Percentiles rank a stretch among this genome's conserved stretches.
These are phyloP conservation scores for Hycleus cichorii DNA, from an alignment of 1,140 invertebrate genomes.

Conservation along the genomic window DNA sequence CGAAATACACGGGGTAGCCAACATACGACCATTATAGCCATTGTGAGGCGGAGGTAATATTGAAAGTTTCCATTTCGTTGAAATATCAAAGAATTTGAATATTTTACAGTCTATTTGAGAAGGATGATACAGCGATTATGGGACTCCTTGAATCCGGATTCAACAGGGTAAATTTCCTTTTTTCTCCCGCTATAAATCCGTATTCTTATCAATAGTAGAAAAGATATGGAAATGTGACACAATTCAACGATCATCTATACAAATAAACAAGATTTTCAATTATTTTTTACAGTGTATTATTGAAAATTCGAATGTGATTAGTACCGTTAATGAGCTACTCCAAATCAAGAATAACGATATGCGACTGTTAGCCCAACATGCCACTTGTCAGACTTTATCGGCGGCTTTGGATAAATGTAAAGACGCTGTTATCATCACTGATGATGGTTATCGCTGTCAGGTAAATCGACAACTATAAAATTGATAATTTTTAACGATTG, in stretches of 20 bases:
- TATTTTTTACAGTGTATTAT: constrained; percentile 52
- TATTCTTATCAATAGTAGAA: no score
- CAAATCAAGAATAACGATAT: constrained; percentile 63
- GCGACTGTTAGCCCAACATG: constrained; percentile 54
- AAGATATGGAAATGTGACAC: no score
- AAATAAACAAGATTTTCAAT: no score
- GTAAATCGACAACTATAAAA: constrained; percentile 42
- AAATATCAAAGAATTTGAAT: constrained; percentile 2
- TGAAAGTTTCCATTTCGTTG: neutral
- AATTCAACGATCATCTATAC: no score
- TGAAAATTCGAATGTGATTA: constrained; percentile 59
- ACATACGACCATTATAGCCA: constrained; percentile 59
- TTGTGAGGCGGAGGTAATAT: constrained; percentile 63
- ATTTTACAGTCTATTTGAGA: constrained; percentile 61
- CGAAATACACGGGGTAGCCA: constrained; percentile 57
- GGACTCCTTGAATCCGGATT: constrained; percentile 63
- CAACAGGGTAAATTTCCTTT: constrained; percentile 54
- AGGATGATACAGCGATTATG: constrained; percentile 58
- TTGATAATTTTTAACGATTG: no score
- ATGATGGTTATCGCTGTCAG: constrained; percentile 75
- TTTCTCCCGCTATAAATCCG: neutral
- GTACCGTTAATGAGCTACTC: constrained; percentile 65
- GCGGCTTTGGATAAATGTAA: constrained; percentile 75
- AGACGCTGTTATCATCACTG: constrained; percentile 82
- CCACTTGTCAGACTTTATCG: constrained; percentile 70